Conservation (phyloP, 2,888 invertebrate genomes). For the Ariolimax columbianus region DNA sequence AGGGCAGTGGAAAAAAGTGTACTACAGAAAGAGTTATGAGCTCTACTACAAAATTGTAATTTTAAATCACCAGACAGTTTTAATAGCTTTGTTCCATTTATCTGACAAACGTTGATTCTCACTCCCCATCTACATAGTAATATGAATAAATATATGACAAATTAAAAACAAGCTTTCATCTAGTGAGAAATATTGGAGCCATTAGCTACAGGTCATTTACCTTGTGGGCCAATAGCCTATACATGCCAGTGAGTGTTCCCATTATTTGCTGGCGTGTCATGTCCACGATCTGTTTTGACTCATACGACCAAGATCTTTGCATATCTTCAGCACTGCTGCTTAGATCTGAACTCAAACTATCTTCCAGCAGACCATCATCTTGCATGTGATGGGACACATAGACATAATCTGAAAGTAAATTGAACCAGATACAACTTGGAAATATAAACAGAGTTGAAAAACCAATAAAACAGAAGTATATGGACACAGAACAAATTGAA, state of each 20-base stretch:
- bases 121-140: too few species aligned
- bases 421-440: not conserved
- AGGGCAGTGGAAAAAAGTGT: too few species aligned
- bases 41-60: too few species aligned
- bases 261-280: conserved; percentile 61
- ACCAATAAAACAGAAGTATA: not conserved
- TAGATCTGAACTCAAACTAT: not conserved
- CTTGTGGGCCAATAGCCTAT: conserved; percentile 69
- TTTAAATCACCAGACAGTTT: too few species aligned
- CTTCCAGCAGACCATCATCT: conserved; percentile 14
- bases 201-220: conserved; percentile 54
- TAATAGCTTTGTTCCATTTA: too few species aligned
- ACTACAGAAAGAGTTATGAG: too few species aligned
- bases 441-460: not conserved
- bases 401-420: conserved; percentile 19
- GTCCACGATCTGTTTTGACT: conserved; percentile 37
- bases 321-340: not conserved
- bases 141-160: too few species aligned
- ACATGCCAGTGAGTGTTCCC: conserved; percentile 62
- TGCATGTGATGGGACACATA: conserved; percentile 10
- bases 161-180: too few species aligned
- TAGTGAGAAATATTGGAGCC: not conserved
- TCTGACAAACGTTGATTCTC: too few species aligned
- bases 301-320: not conserved
- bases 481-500: too few species aligned